Evolutionary conservation across 2,113 vertebrate species (phyloP).

Genomic region (Cyanoderma ruficeps): DNA sequence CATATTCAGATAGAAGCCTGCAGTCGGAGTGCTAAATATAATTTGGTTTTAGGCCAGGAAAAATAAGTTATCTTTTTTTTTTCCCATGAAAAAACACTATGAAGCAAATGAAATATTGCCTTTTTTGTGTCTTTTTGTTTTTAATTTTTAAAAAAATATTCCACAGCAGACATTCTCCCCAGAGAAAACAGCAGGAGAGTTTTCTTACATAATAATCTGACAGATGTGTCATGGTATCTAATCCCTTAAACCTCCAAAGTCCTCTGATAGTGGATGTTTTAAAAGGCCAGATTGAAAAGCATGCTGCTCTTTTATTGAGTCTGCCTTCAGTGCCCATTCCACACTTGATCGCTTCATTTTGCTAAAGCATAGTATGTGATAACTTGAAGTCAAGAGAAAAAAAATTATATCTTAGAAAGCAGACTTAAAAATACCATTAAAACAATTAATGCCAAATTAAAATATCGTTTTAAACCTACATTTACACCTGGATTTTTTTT

Average conservation of each 20-base stretch:
- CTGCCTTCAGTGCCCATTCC: slow-evolving; percentile 68
- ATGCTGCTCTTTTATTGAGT: slow-evolving; percentile 81
- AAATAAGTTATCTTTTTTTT: not conserved
- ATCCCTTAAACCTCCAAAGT: slow-evolving; percentile 83
- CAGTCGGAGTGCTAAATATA: not conserved
- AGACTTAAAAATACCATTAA: slow-evolving; percentile 42
- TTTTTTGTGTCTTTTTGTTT: not conserved
- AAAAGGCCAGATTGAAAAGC: slow-evolving; percentile 79
- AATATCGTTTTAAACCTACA: not conserved
- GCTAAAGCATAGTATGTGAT: slow-evolving; percentile 37
- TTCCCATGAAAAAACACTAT: not conserved
- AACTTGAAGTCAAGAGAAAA: slow-evolving; percentile 59
- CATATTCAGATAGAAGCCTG: not conserved
- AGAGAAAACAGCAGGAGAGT: slow-evolving; percentile 72
- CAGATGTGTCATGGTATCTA: slow-evolving; percentile 84
- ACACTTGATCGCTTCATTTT: slow-evolving; percentile 61
- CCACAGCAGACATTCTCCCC: slow-evolving; percentile 48
- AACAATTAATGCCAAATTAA: slow-evolving; percentile 4
- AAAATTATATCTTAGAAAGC: not conserved
- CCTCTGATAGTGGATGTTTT: slow-evolving; percentile 79
- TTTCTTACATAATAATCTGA: slow-evolving; percentile 83
- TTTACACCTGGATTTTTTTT: not conserved
- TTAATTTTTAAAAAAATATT: slow-evolving; percentile 42
- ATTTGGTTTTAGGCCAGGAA: slow-evolving; percentile 6
- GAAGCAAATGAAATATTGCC: slow-evolving; percentile 3